Conservation (phyloP, 2,797 vertebrate species). For the Ctenopoma kingsleyae region DNA sequence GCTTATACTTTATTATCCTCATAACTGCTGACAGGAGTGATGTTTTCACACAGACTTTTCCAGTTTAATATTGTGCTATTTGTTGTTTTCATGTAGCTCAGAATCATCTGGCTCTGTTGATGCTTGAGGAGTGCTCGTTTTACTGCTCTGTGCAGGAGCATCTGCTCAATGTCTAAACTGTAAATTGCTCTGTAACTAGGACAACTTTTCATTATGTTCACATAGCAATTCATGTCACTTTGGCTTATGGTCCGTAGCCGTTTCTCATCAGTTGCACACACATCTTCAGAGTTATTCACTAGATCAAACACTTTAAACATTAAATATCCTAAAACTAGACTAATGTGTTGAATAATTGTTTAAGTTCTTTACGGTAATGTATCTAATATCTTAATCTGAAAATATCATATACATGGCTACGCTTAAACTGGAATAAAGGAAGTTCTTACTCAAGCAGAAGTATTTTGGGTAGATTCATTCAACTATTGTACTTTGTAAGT, state of each 20-base stretch:
- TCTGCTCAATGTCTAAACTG: slow-evolving; percentile 51
- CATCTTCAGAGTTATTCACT: slow-evolving; percentile 2
- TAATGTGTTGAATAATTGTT: slow-evolving; percentile 1
- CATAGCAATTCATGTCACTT: slow-evolving; percentile 45
- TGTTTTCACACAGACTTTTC: slow-evolving; percentile 37
- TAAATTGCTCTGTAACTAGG: slow-evolving; percentile 56
- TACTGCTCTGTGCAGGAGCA: slow-evolving; percentile 45
- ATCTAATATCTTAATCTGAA: slow-evolving; percentile 2
- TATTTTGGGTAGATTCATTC: not conserved
- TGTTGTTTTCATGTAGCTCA: slow-evolving; percentile 35
- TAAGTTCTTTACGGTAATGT: not conserved
- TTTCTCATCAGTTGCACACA: slow-evolving; percentile 9
- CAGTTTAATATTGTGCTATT: slow-evolving; percentile 36
- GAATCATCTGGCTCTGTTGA: slow-evolving; percentile 41
- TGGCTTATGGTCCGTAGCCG: slow-evolving; percentile 20
- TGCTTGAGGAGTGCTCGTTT: slow-evolving; percentile 45
- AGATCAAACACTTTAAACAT: slow-evolving; percentile 1
- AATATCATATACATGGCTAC: not conserved
- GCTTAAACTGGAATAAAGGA: not conserved
- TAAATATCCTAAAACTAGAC: not conserved
- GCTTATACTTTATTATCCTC: slow-evolving; percentile 24
- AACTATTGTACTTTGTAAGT: not conserved
- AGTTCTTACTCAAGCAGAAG: not conserved
- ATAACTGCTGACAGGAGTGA: slow-evolving; percentile 35
- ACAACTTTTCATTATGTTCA: slow-evolving; percentile 52